These are phyloP conservation scores for Melanotaenia duboulayi DNA, from an alignment of 2,113 vertebrate species.

Conservation along the genomic window DNA sequence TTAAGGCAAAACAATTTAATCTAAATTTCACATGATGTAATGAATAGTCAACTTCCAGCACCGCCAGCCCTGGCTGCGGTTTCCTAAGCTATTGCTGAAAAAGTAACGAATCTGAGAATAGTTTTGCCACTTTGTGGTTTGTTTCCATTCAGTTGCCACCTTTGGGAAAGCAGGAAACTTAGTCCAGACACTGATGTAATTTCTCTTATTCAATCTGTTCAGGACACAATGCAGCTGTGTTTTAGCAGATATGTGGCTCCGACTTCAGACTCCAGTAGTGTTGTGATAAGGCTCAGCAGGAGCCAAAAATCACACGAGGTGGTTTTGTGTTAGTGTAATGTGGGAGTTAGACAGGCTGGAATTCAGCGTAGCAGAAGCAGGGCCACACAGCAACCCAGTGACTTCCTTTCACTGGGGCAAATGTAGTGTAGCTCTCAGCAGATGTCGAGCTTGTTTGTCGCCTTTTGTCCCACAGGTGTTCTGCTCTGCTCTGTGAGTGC, in stretches of 20 bases:
- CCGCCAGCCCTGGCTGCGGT: conserved; percentile 4
- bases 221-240: conserved; percentile 67
- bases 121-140: conserved; percentile 32
- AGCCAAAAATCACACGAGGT: conserved; percentile 71
- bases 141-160: conserved; percentile 46
- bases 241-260: conserved; percentile 48
- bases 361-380: conserved; percentile 39
- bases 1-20: conserved; percentile 1
- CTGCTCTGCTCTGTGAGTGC: conserved; percentile 25
- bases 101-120: conserved; percentile 46
- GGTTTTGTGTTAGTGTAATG: conserved; percentile 65
- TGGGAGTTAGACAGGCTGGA: conserved; percentile 59
- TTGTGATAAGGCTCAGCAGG: conserved; percentile 57
- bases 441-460: conserved; percentile 55
- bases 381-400: conserved; percentile 59
- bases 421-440: conserved; percentile 56
- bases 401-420: conserved; percentile 54
- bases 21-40: conserved; percentile 48
- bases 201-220: conserved; percentile 58
- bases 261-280: conserved; percentile 28
- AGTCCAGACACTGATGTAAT: conserved; percentile 71
- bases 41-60: conserved; percentile 37
- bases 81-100: conserved; percentile 35
- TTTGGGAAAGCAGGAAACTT: conserved; percentile 53
- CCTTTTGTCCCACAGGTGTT: conserved; percentile 59